Percentiles rank a stretch among this genome's conserved stretches.
phyloP scores from a whole-genome alignment of 2,113 vertebrate genomes.

The Semnornis frantzii region DNA sequence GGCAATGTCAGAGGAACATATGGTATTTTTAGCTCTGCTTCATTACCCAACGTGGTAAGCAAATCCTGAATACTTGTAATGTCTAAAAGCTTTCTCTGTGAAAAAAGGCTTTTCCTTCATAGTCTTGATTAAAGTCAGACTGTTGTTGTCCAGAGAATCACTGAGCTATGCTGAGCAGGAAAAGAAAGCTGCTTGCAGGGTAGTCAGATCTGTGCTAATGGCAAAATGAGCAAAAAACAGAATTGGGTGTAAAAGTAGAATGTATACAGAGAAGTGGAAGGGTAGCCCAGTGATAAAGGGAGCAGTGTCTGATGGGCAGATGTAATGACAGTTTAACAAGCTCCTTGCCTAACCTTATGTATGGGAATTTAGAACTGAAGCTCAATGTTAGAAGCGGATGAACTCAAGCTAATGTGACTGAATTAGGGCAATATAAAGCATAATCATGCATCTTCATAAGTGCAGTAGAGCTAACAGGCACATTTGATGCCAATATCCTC shows the following conservation, averaged over 20 bases:
- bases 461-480: background rate
- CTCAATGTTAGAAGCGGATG: background rate
- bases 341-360: background rate
- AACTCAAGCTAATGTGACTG: background rate
- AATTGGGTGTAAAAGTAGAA: background rate
- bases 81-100: constrained; percentile 17
- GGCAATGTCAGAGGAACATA: constrained; percentile 50
- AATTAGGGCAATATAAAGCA: background rate
- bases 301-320: background rate
- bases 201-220: background rate
- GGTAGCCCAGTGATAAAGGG: background rate
- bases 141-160: background rate
- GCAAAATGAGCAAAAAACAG: background rate
- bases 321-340: background rate
- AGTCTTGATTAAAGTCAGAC: constrained; percentile 33
- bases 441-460: background rate
- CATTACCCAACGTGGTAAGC: constrained; percentile 43
- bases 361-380: background rate
- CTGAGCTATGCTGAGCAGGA: background rate
- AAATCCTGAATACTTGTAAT: constrained; percentile 8
- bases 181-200: background rate
- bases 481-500: background rate
- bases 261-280: background rate
- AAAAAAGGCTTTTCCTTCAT: constrained; percentile 7
- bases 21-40: constrained; percentile 59